phyloP scores from a whole-genome alignment of 2,888 invertebrate species.

The Pycnomerus fuliginosus region DNA sequence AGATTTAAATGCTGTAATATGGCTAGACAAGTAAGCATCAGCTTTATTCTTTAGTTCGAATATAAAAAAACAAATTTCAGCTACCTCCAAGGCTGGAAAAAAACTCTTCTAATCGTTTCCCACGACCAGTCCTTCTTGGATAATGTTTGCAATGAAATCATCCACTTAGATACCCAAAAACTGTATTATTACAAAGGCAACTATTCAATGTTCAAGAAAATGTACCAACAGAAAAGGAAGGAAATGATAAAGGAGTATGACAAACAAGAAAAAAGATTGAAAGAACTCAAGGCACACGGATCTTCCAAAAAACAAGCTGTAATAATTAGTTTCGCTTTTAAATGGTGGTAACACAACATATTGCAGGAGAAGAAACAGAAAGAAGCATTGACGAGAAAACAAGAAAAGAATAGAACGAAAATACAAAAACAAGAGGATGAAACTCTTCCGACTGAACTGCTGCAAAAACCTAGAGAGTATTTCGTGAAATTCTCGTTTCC shows the following conservation, averaged over 20 bases:
- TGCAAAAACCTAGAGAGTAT: slow-evolving; percentile 92
- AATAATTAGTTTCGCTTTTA: too few species aligned
- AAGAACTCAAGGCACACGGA: slow-evolving; percentile 91
- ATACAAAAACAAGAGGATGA: slow-evolving; percentile 79
- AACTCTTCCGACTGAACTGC: slow-evolving; percentile 75
- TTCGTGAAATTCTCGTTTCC: slow-evolving; percentile 98
- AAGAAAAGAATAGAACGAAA: slow-evolving; percentile 86
- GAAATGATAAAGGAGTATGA: slow-evolving; percentile 97
- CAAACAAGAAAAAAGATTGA: slow-evolving; percentile 95
- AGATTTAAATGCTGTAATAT: slow-evolving; percentile 99
- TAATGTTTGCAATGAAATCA: slow-evolving; percentile 98
- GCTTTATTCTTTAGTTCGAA: not conserved
- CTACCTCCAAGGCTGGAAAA: slow-evolving; percentile 98
- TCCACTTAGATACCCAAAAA: slow-evolving; percentile 94
- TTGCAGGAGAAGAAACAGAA: slow-evolving; percentile 86
- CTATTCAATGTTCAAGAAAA: slow-evolving; percentile 98
- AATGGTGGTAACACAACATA: slow-evolving; percentile 1
- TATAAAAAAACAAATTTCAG: slow-evolving; percentile 52
- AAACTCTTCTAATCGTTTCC: slow-evolving; percentile 95
- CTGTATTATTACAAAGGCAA: slow-evolving; percentile 97
- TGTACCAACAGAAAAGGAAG: slow-evolving; percentile 93
- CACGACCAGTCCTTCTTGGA: slow-evolving; percentile 99
- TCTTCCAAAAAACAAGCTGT: slow-evolving; percentile 93
- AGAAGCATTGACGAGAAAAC: slow-evolving; percentile 85
- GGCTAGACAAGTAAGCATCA: slow-evolving; percentile 90